Evolutionary conservation across 92 coral and sea anemone species (phyloP).

Genomic region (Epizoanthus rinbou): DNA sequence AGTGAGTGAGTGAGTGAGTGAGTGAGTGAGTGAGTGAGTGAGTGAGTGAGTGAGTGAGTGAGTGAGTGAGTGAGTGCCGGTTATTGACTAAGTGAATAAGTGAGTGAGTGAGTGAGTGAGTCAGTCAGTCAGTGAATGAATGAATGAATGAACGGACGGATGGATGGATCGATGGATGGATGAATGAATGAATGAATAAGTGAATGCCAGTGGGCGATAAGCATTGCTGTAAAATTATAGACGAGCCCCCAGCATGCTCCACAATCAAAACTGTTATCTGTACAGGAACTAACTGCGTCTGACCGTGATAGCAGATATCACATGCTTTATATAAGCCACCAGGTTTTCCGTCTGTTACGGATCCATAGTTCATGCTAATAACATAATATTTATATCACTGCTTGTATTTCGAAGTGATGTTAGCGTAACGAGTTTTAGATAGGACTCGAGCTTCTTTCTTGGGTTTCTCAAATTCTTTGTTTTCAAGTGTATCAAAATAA

Average conservation of each 20-base stretch:
- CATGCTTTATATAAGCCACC: too few relatives aligned
- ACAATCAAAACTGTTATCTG: too few relatives aligned
- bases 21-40: background rate
- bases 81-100: background rate
- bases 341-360: too few relatives aligned
- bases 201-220: too few relatives aligned
- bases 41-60: background rate
- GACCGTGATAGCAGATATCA: too few relatives aligned
- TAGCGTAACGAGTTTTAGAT: background rate
- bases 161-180: background rate
- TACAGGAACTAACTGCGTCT: too few relatives aligned
- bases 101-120: too few relatives aligned
- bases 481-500: slow-evolving; percentile 9
- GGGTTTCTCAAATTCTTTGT: background rate
- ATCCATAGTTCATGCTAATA: too few relatives aligned
- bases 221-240: too few relatives aligned
- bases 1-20: background rate
- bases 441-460: background rate
- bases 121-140: background rate
- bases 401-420: background rate
- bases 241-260: too few relatives aligned
- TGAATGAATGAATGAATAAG: too few relatives aligned
- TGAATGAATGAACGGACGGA: background rate
- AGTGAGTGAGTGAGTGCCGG: too few relatives aligned
- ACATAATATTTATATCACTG: background rate